Base-by-base conservation (phyloP, 2,797 vertebrate genomes). In the Lepidocolaptes lacrymiger region DNA sequence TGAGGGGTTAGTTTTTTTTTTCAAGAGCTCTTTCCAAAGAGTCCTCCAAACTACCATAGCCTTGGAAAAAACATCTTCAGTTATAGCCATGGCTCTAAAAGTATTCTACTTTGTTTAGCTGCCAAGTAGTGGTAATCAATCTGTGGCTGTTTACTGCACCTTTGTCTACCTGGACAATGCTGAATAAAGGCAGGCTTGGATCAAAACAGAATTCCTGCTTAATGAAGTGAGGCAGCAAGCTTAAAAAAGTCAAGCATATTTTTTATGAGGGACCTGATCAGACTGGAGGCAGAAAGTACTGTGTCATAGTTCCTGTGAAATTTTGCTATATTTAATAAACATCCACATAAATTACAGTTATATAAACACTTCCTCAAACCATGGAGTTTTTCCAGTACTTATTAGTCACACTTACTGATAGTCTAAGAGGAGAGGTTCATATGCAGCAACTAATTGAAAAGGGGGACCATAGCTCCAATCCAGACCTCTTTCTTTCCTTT, bases 241-340 rank as follows among this genome's bases (percentile, higher is more conserved):
- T 72, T 72, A 27, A 75, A 89, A 76, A 66, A 73, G 6, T 37
- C 54, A 91, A 41, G 37, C 61, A 44, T 56, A 63, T 43, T 92
- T 61, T 89, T 81, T 18, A 72, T 19, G 49, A 89, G 36, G 32
- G 37, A 87, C 37, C 34, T 75, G 78, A 85, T 78, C 56, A 92
- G 69, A 79, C 55, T 73, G 78, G 75, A 92, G 59, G 87, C 75
- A 96, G 85, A 95, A 94, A 89, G 14, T 64, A 91, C 79, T 90
- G 30, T 89, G 74, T 75, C 71, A 85, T 34, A 92, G 89, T 91
- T 91, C 81, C 89, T 91, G 75, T 76, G 69, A 95, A 84, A 75
- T 76, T 93, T 62, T 92, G 55, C 78, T 95, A 62, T 92, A 85
- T 87, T 87, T 89, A 89, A 89, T 89, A 92, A 93, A 87, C 78